Percentiles rank a stretch among this genome's conserved stretches.
Conservation (phyloP, 2,113 vertebrate genomes). For the Crocuta crocuta region DNA sequence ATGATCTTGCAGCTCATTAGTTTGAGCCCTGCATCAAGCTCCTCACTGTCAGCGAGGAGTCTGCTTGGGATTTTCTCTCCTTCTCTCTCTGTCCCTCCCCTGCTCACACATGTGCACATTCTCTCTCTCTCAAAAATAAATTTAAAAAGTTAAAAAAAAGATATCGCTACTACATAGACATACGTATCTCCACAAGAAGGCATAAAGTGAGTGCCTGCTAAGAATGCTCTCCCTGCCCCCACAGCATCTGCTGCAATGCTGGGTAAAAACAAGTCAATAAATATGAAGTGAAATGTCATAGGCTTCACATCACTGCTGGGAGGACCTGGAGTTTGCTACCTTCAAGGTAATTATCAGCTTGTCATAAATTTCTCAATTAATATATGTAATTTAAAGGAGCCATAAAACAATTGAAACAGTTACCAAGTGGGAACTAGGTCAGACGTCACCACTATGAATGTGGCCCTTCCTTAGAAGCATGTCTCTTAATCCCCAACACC, state of each 20-base stretch:
- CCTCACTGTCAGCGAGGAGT: too few species aligned
- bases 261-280: neutral
- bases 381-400: neutral
- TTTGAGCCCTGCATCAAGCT: too few species aligned
- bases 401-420: constrained; percentile 21
- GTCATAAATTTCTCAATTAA: neutral
- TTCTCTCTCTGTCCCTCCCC: too few species aligned
- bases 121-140: too few species aligned
- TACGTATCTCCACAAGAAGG: neutral
- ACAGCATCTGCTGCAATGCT: neutral
- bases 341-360: neutral
- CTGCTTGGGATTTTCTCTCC: too few species aligned
- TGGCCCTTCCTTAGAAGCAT: neutral
- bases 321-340: neutral
- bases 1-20: too few species aligned
- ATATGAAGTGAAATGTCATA: neutral
- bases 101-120: too few species aligned
- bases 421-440: neutral
- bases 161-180: neutral
- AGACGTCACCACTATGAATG: neutral
- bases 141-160: neutral
- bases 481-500: neutral
- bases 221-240: neutral
- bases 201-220: neutral
- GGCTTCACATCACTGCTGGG: neutral